A percentile compares a stretch with the other conserved stretches of the same genome.
These are phyloP conservation scores for Cebidichthys violaceus DNA, from an alignment of 2,113 vertebrate genomes.

Conservation along the genomic window DNA sequence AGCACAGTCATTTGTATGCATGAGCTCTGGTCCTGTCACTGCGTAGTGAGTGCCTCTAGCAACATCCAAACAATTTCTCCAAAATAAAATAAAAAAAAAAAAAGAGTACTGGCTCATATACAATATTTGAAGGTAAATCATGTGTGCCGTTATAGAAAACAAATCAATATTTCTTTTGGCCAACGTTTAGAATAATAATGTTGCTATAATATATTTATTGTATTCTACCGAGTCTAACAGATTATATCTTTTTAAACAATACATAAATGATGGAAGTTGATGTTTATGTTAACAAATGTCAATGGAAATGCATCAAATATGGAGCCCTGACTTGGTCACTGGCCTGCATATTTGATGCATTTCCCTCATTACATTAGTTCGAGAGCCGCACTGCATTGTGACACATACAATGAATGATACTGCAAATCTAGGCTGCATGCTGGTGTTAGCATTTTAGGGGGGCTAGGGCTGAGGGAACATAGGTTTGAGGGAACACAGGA, in stretches of 20 bases:
- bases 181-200: not conserved
- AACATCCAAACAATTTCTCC: slow-evolving; percentile 10
- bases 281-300: not conserved
- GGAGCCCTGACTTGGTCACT: not conserved
- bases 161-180: slow-evolving; percentile 9
- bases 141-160: slow-evolving; percentile 22
- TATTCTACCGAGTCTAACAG: not conserved
- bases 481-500: no score
- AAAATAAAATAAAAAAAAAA: no score
- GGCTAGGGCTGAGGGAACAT: no score
- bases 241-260: not conserved
- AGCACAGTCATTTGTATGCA: slow-evolving; percentile 46
- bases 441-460: not conserved
- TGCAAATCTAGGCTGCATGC: not conserved
- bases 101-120: slow-evolving; percentile 8
- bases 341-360: not conserved
- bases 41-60: slow-evolving; percentile 39
- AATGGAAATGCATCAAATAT: not conserved
- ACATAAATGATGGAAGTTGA: not conserved
- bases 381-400: not conserved
- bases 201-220: not conserved
- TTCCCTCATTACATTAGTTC: not conserved
- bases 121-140: slow-evolving; percentile 21
- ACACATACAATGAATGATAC: not conserved
- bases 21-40: slow-evolving; percentile 29